These are phyloP conservation scores for Lacanobia oleracea DNA, from an alignment of 2,888 invertebrate genomes.

Conservation along the genomic window DNA sequence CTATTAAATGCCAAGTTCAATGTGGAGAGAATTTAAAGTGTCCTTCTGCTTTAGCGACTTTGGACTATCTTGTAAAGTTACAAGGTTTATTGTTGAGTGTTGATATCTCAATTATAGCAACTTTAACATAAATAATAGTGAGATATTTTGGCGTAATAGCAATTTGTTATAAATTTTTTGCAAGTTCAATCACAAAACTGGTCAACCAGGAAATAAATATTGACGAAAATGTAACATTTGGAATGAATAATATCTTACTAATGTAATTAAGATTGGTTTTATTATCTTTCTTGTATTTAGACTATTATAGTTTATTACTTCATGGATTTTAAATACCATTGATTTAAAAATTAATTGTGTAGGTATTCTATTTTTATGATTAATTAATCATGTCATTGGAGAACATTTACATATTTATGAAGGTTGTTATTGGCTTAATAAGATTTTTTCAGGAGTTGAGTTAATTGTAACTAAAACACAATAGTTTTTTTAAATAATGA, in stretches of 20 bases:
- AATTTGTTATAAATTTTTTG: conserved; percentile 54
- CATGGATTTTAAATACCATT: conserved; percentile 38
- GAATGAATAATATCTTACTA: conserved; percentile 42
- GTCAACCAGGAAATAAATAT: conserved; percentile 63
- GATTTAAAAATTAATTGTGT: conserved; percentile 11
- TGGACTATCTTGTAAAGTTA: not conserved
- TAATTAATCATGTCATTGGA: not conserved
- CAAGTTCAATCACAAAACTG: conserved; percentile 35
- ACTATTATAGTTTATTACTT: conserved; percentile 16
- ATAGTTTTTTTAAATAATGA: not conserved
- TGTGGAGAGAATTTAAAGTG: conserved; percentile 46
- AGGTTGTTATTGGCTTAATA: not conserved
- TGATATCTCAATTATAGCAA: not conserved
- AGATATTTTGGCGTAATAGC: conserved; percentile 54
- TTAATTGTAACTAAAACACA: not conserved
- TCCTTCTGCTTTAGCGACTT: not conserved
- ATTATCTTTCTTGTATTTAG: conserved; percentile 12
- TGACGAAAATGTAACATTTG: conserved; percentile 46
- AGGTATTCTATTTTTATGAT: not conserved
- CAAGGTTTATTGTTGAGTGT: conserved; percentile 21
- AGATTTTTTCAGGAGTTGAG: not conserved
- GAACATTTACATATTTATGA: not conserved
- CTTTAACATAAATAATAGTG: conserved; percentile 28
- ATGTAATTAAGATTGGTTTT: conserved; percentile 41
- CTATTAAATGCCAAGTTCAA: conserved; percentile 16